Evolutionary conservation across 2,113 vertebrate species (phyloP).

Genomic region (Ammodytes dubius): DNA sequence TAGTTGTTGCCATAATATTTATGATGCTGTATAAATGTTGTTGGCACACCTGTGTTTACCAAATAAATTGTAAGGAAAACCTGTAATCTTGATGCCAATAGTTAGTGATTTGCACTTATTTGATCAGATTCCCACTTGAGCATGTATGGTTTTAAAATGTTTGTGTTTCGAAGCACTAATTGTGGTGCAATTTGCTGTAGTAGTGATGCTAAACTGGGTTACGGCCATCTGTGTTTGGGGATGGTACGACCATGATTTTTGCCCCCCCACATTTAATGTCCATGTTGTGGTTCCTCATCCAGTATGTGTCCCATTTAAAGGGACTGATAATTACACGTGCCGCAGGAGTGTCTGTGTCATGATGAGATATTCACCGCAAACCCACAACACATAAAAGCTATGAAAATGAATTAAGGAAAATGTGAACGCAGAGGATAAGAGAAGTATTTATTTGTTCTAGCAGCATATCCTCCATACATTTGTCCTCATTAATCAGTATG

Average conservation of each 20-base stretch:
- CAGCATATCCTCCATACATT: conserved; percentile 43
- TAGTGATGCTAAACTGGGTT: neutral
- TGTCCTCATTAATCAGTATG: conserved; percentile 65
- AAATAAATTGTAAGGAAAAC: too few relatives aligned
- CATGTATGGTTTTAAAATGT: too few relatives aligned
- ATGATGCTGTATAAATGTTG: too few relatives aligned
- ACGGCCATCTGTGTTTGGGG: neutral
- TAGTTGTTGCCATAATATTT: too few relatives aligned
- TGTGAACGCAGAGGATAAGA: conserved; percentile 5
- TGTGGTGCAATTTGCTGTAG: neutral
- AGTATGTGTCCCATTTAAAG: conserved; percentile 1
- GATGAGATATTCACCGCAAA: neutral
- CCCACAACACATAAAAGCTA: conserved; percentile 2
- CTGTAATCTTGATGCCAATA: too few relatives aligned
- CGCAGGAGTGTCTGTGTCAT: conserved; percentile 7
- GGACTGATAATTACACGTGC: neutral
- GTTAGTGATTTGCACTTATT: too few relatives aligned
- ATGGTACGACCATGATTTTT: conserved; percentile 4
- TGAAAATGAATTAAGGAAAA: conserved; percentile 17
- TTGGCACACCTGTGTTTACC: too few relatives aligned
- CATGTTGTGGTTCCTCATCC: conserved; percentile 12
- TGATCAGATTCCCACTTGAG: too few relatives aligned
- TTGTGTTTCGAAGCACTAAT: too few relatives aligned
- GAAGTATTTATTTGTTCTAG: conserved; percentile 36
- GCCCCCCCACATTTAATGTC: neutral